These are phyloP conservation scores for Diacarnus erythraeanus DNA, from an alignment of 37 sponge, comb jelly and placozoan species.

Conservation along the genomic window DNA sequence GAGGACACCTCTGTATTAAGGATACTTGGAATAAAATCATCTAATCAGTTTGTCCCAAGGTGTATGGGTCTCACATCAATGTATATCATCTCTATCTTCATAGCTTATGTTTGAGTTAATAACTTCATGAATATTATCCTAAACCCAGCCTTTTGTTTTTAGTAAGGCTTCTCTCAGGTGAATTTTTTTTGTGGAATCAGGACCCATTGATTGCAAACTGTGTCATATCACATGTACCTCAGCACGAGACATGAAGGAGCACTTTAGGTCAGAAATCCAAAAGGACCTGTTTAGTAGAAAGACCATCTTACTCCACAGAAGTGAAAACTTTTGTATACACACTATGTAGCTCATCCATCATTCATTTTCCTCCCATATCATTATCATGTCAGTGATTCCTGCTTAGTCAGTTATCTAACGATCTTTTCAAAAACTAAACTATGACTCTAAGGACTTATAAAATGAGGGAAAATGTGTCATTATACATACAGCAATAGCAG, in stretches of 20 bases:
- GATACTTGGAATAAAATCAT: no score
- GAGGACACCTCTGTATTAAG: no score
- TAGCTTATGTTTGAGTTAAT: no score
- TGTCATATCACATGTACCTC: constrained; percentile 36
- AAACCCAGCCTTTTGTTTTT: no score
- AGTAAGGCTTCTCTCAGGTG: no score
- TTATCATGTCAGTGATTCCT: not conserved
- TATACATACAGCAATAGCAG: no score
- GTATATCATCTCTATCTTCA: no score
- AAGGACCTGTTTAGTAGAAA: constrained; percentile 11
- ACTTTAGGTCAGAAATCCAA: constrained; percentile 33
- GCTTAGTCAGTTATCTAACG: not conserved
- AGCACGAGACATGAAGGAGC: constrained; percentile 38
- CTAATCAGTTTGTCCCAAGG: no score
- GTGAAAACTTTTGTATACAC: not conserved
- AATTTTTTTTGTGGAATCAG: constrained; percentile 12
- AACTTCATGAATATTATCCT: no score
- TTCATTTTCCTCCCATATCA: not conserved
- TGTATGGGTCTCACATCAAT: no score
- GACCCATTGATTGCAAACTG: constrained; percentile 39
- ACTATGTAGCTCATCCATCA: not conserved
- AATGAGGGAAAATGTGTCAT: no score
- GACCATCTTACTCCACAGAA: not conserved
- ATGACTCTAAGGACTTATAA: no score
- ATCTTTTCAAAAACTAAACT: not conserved